Evolutionary conservation across 1,140 invertebrate genomes (phyloP), one percentile per base, ranked within the genome.

Genomic region (Trigoniulus corallinus): DNA sequence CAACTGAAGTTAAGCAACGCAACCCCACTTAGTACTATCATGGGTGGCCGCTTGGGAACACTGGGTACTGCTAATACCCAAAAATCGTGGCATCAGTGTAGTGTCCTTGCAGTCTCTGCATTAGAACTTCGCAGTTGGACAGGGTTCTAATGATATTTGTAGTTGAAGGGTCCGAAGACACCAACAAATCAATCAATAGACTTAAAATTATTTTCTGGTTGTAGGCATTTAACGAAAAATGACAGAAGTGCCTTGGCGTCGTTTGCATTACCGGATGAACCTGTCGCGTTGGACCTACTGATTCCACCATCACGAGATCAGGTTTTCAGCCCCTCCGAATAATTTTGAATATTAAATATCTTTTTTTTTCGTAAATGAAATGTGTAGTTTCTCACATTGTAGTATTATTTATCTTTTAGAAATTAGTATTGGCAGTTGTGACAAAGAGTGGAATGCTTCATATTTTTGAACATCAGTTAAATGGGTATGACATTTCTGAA

Each of bases 361-460:
- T 13, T 52, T 40, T 53, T 29, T 55, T 15, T 13, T 47, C 54
- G n/a, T 50, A 24, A 29, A 40, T 39, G 21, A 50, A 50, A 23
- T 48, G 2, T 20, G 13, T 43, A 44, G 25, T 46, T 10, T 42
- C 23, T 43, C 7, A 13, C 18, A 51, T 13, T 44, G n/a, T 48
- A 4, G 4, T 20, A 43, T 25, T 55, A 1, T 21, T n/a, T 49
- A 52, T n/a, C n/a, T 57, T 58, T 15, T 56, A 70, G 1, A 62
- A 66, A 26, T 56, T 80, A 2, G 65, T 71, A 49, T 57, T 84
- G 29, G 71, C 72, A 4, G 79, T 78, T 13, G 73, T 79, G 1
- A 84, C 81, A 1, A 74, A 76, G 55, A 80, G 74, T 62, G 85
- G 85, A 15, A 75, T 80, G 39, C 74, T 82, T 42, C 77, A 87